phyloP scores from a whole-genome alignment of 2,888 invertebrate species.

The Notodonta dromedarius region DNA sequence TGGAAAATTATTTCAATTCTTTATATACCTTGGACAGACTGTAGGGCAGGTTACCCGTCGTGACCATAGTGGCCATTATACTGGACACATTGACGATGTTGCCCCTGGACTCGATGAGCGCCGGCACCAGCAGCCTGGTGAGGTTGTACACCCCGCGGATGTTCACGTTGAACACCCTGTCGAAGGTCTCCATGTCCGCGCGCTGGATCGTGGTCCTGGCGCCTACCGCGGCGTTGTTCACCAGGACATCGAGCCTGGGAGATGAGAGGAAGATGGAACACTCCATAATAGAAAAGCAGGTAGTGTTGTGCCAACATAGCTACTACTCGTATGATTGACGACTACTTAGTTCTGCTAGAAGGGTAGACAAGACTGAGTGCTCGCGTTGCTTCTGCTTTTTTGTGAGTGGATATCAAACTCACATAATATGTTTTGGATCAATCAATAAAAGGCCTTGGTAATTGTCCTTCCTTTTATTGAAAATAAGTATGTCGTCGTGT shows the following conservation, averaged over 20 bases:
- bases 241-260: constrained; percentile 36
- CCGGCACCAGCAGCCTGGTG: constrained; percentile 87
- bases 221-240: constrained; percentile 84
- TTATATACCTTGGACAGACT: constrained; percentile 89
- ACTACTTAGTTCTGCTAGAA: too few relatives aligned
- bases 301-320: too few relatives aligned
- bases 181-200: constrained; percentile 47
- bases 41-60: constrained; percentile 93
- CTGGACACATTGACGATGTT: constrained; percentile 91
- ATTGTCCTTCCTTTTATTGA: too few relatives aligned
- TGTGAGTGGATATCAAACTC: too few relatives aligned
- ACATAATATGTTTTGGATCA: too few relatives aligned
- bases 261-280: background rate
- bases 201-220: constrained; percentile 56
- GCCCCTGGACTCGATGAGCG: constrained; percentile 86
- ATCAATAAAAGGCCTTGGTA: too few relatives aligned
- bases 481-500: too few relatives aligned
- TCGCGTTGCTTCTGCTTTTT: too few relatives aligned
- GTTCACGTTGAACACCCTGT: constrained; percentile 85
- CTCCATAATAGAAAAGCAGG: too few relatives aligned
- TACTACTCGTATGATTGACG: too few relatives aligned
- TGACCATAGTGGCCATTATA: constrained; percentile 86
- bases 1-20: constrained; percentile 28
- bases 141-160: constrained; percentile 85
- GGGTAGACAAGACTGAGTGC: too few relatives aligned